Evolutionary conservation across 2,888 invertebrate genomes (phyloP).

Genomic region (Nomada ruficornis): DNA sequence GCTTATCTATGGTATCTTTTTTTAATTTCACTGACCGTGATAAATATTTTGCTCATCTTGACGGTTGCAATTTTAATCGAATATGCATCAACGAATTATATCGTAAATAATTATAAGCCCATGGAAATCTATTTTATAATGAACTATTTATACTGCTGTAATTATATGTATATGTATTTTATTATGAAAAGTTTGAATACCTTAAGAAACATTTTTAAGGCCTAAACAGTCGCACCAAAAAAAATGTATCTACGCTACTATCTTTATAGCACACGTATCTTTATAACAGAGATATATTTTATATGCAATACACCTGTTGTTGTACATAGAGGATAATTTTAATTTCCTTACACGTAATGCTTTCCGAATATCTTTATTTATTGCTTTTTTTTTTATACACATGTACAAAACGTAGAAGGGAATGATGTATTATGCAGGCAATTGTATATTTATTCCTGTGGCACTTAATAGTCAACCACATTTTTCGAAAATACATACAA

Average conservation of each 20-base stretch:
- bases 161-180: constrained; percentile 36
- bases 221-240: constrained; percentile 46
- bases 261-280: constrained; percentile 20
- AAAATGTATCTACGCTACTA: constrained; percentile 32
- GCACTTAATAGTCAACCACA: background rate
- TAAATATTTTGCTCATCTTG: constrained; percentile 10
- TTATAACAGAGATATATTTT: constrained; percentile 49
- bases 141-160: constrained; percentile 44
- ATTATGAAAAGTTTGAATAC: constrained; percentile 3
- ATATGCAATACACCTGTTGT: constrained; percentile 32
- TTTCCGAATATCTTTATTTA: constrained; percentile 36
- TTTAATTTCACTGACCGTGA: background rate
- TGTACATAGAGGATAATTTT: constrained; percentile 39
- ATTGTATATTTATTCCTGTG: constrained; percentile 35
- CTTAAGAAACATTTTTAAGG: constrained; percentile 16
- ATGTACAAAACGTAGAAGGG: constrained; percentile 40
- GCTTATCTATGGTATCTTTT: background rate
- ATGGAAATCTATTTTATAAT: constrained; percentile 26
- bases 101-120: constrained; percentile 1
- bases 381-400: constrained; percentile 37
- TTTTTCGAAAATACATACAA: constrained; percentile 57
- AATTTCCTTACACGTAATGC: constrained; percentile 30
- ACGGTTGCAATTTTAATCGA: background rate
- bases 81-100: background rate
- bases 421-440: constrained; percentile 35